Percentiles rank a stretch among this genome's conserved stretches.
Conservation (phyloP, 2,113 vertebrate species). For the Pterophyllum scalare region DNA sequence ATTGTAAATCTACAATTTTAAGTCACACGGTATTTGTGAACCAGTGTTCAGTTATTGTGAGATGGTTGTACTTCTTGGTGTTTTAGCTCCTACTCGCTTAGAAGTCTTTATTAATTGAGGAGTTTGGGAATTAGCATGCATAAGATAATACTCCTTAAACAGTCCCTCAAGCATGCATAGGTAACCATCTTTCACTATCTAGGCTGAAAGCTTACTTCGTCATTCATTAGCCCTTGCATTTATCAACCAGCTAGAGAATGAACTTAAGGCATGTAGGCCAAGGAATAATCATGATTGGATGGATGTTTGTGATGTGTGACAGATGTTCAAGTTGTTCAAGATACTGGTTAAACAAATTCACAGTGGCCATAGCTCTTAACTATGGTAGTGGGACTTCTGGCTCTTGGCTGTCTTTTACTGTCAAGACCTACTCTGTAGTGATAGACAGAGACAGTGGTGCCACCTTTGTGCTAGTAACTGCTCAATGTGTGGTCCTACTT, state of each 20-base stretch:
- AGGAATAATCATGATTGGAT: too few relatives aligned
- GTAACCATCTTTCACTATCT: slow-evolving; percentile 10
- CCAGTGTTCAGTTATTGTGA: not conserved
- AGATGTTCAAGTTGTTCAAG: not conserved
- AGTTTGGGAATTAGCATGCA: slow-evolving; percentile 28
- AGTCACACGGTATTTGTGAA: not conserved
- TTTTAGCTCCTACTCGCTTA: not conserved
- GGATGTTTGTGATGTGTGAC: not conserved
- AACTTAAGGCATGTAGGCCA: too few relatives aligned
- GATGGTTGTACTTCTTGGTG: not conserved
- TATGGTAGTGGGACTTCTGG: not conserved
- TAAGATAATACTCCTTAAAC: slow-evolving; percentile 12
- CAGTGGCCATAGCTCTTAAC: not conserved
- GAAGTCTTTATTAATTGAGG: slow-evolving; percentile 12
- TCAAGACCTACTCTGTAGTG: not conserved
- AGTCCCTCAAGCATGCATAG: not conserved
- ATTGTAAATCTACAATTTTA: not conserved
- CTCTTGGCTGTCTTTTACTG: not conserved
- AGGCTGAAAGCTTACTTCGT: not conserved
- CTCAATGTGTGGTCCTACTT: not conserved
- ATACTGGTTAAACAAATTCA: not conserved
- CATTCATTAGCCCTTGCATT: slow-evolving; percentile 16
- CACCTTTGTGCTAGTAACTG: not conserved
- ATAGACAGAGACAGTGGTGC: not conserved
- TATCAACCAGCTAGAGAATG: not conserved